phyloP scores from a whole-genome alignment of 2,113 vertebrate species.

The Microcebus griseorufus region DNA sequence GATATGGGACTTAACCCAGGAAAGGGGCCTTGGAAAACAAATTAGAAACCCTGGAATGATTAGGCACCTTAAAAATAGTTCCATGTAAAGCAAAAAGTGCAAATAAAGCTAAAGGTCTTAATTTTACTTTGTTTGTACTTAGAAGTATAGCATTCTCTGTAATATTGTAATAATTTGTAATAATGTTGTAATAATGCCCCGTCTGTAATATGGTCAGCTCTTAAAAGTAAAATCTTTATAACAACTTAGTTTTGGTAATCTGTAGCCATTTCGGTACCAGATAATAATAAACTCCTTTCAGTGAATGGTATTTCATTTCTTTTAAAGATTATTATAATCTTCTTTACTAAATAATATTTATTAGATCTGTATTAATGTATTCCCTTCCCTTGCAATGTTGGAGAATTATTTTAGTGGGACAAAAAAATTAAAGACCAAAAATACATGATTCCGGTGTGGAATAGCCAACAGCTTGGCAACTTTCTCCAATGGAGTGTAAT shows the following conservation, averaged over 20 bases:
- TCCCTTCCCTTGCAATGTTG: background rate
- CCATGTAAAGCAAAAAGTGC: background rate
- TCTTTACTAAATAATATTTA: slow-evolving; percentile 37
- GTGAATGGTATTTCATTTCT: slow-evolving; percentile 28
- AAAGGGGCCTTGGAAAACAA: slow-evolving; percentile 68
- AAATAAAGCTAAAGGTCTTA: slow-evolving; percentile 18
- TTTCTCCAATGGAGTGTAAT: background rate
- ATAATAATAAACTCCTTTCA: background rate
- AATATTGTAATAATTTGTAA: background rate
- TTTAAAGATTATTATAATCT: slow-evolving; percentile 28
- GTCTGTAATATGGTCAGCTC: background rate
- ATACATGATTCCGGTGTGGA: background rate
- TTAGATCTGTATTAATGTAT: background rate
- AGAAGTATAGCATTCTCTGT: background rate
- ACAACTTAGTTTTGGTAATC: background rate
- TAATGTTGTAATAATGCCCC: too few species aligned
- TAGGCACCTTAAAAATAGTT: slow-evolving; percentile 62
- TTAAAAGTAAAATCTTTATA: slow-evolving; percentile 42
- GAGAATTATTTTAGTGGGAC: background rate
- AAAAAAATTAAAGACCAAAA: background rate
- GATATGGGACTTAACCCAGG: slow-evolving; percentile 63
- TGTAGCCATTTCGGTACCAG: background rate
- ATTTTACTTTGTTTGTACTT: slow-evolving; percentile 25
- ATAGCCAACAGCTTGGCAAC: background rate
- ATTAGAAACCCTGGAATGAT: slow-evolving; percentile 66